Evolutionary conservation across 2,797 vertebrate genomes (phyloP), one percentile per base, ranked within the genome.

Genomic region (Gymnocypris eckloni): DNA sequence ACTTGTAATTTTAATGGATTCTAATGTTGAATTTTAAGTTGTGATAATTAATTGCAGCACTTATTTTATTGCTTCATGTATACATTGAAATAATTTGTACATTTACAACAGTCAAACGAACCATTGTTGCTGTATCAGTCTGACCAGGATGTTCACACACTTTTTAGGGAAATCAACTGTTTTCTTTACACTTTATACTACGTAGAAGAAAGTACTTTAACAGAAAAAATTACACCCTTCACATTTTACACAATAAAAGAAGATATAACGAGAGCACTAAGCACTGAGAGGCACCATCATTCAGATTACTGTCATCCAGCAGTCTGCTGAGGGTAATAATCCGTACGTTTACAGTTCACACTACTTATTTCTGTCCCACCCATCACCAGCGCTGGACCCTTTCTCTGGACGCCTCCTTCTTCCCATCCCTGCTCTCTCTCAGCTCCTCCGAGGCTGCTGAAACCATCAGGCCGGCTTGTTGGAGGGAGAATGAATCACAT

Each of bases 401-500:
- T 64, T 72, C 79, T 87, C 50, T n/a, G 28, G 41, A 22, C 69
- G 33, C 81, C 81, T 45, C 78, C 71, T 66, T 56, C 83, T 41
- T n/a, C 50, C 52, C 54, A 81, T 73, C 81, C 59, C 71, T 56
- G 77, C 71, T 67, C 33, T 78, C 80, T 66, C 67, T 67, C 73
- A 79, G 25, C 79, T 76, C 39, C 76, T 73, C 43, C 71, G 56
- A 6, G 83, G 22, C 92, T 93, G 92, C 77, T 88, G 92, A 93
- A 93, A 86, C 84, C 85, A 92, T 93, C 90, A 93, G 88, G 78
- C 50, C 80, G 39, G 67, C 64, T 80, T 78, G 79, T 84, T 82
- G 43, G 41, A 59, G 83, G 84, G 33, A 90, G 54, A 86, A 92
- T 93, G 92, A 94, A 93, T 93, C 90, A 91, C 73, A 81, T 86